Evolutionary conservation across 2,113 vertebrate species (phyloP), one percentile per base, ranked within the genome.

Genomic region (Chaetodon auriga): DNA sequence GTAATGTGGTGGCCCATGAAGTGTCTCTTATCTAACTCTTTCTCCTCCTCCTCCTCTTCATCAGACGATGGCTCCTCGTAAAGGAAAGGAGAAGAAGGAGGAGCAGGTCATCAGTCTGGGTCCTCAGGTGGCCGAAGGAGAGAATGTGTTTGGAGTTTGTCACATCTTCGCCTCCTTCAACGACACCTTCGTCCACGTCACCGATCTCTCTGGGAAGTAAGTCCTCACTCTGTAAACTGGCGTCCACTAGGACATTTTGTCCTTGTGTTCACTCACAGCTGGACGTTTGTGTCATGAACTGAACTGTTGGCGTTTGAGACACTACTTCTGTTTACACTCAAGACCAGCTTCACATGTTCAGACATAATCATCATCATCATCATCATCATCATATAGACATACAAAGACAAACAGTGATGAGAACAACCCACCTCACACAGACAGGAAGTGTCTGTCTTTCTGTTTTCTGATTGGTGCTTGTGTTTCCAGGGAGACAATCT

Each of bases 11-110:
- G 9, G 19, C 10, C n/a, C 2, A 23, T 54, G 19, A 54, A n/a
- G 51, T 19, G 55, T 25, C 23, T 58, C 14, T 15, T 58, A 6
- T 25, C 19, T 43, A 10, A 36, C 54, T 49, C 46, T 5, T 45
- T 48, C 7, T 45, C 16, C 15, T 51, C 46, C 6, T 45, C 54
- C 7, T 45, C 16, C 15, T 51, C 19, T 8, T 49, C 23, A 8
- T 46, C 83, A 99, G 97, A 92, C 94, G 87, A 99, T 99, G 98
- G 98, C 98, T 91, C 98, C 98, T 91, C 98, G 98, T 65, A 99
- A 99, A 96, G 98, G 98, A 74, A 99, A 99, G 89, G 98, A 99
- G 90, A 99, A 99, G 97, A 99, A 99, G 96, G 98, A 99, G 89
- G 98, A 99, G 70, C 98, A 99, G 95, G 98, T 99, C 54, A 99